Conservation (phyloP, 2,113 vertebrate species). For the Pseudolaguvia tuberculata region DNA sequence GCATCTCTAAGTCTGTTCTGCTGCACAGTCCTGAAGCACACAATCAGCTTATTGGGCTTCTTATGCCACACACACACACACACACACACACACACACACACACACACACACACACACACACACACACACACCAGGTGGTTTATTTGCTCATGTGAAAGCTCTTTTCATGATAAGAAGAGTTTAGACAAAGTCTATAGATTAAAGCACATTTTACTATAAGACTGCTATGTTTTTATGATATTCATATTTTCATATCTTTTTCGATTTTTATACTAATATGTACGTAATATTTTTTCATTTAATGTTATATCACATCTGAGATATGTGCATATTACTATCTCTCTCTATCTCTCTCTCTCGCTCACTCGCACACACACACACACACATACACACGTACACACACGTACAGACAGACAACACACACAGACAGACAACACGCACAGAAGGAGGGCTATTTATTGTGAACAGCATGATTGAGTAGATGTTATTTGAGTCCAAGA, state of each 20-base stretch:
- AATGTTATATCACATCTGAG: too few species aligned
- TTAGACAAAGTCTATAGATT: neutral
- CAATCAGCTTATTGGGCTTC: conserved; percentile 37
- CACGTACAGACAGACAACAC: neutral
- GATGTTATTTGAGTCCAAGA: conserved; percentile 18
- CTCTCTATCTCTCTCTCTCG: neutral
- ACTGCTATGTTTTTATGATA: too few species aligned
- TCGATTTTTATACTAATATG: too few species aligned
- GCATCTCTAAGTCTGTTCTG: conserved; percentile 8
- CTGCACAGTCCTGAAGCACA: conserved; percentile 11
- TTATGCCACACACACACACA: too few species aligned
- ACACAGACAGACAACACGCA: neutral
- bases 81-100: conserved; percentile 6
- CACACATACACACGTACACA: conserved; percentile 10
- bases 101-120: neutral
- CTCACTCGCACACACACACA: neutral
- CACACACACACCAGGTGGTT: neutral
- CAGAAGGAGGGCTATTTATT: conserved; percentile 29
- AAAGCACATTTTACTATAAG: conserved; percentile 8
- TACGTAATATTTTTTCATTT: too few species aligned
- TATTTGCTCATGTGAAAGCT: neutral
- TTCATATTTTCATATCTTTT: too few species aligned
- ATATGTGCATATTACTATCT: too few species aligned
- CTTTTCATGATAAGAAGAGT: neutral
- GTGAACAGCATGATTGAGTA: conserved; percentile 28